A percentile compares a stretch with the other conserved stretches of the same genome.
These are phyloP conservation scores for Phaenicophaeus curvirostris DNA, from an alignment of 2,797 vertebrate species.

Conservation along the genomic window DNA sequence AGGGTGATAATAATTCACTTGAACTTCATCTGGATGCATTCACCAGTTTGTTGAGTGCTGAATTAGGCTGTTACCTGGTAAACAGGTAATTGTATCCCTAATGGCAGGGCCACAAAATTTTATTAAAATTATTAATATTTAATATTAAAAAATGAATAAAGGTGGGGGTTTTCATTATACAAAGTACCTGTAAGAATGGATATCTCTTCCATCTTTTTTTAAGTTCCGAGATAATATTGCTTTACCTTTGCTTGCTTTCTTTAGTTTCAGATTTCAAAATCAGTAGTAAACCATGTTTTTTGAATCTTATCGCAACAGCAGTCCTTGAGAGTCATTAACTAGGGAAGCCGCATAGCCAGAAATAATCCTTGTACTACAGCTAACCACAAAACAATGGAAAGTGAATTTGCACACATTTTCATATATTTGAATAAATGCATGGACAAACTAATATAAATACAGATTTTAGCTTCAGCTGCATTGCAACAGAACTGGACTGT, in stretches of 20 bases:
- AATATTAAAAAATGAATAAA: neutral
- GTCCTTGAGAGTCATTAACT: neutral
- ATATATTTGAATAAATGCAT: slow-evolving; percentile 39
- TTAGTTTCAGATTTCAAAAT: slow-evolving; percentile 5
- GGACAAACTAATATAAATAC: neutral
- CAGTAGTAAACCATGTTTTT: neutral
- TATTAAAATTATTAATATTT: too few species aligned
- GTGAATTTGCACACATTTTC: slow-evolving; percentile 26
- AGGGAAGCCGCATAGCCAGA: neutral
- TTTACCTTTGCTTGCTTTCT: neutral
- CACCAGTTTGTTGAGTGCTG: slow-evolving; percentile 52
- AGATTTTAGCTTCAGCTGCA: neutral
- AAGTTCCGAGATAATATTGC: neutral
- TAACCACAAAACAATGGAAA: neutral
- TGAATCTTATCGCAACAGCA: neutral
- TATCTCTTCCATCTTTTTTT: slow-evolving; percentile 9
- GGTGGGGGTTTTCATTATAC: neutral
- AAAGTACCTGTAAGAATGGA: neutral
- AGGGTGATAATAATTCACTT: slow-evolving; percentile 54
- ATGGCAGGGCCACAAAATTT: slow-evolving; percentile 25
- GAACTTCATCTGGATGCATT: slow-evolving; percentile 53
- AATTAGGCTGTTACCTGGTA: slow-evolving; percentile 30
- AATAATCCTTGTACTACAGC: neutral
- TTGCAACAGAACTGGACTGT: neutral
- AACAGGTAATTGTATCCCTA: slow-evolving; percentile 67